Evolutionary conservation across 2,113 vertebrate genomes (phyloP).

Genomic region (Pteronura brasiliensis): DNA sequence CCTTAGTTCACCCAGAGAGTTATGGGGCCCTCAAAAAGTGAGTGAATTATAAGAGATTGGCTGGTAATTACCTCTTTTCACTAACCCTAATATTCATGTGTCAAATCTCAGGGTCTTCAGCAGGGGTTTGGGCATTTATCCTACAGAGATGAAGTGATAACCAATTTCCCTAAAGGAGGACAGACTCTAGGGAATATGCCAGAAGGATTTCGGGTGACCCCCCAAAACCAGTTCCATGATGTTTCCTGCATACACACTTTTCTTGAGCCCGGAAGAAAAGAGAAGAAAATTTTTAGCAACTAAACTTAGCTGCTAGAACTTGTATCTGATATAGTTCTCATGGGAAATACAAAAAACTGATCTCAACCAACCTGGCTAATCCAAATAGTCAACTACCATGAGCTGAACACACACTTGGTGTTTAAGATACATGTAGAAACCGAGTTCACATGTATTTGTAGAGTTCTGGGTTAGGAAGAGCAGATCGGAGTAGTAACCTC

Average conservation of each 20-base stretch:
- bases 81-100: not conserved
- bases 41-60: not conserved
- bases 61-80: not conserved
- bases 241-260: conserved; percentile 9
- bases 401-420: not conserved
- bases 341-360: not conserved
- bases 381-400: not conserved
- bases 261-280: not conserved
- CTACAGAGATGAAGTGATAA: not conserved
- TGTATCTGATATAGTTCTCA: not conserved
- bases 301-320: not conserved
- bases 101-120: not conserved
- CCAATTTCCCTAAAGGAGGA: not conserved
- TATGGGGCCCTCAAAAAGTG: not conserved
- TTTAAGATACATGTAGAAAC: not conserved
- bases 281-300: not conserved
- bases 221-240: conserved; percentile 6
- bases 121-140: not conserved
- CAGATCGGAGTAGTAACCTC: not conserved
- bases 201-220: conserved; percentile 26
- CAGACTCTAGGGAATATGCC: not conserved
- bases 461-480: not conserved
- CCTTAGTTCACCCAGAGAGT: not conserved
- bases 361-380: not conserved
- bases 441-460: not conserved